Evolutionary conservation across 2,113 vertebrate genomes (phyloP), one percentile per base, ranked within the genome.

Genomic region (Serinus canaria): DNA sequence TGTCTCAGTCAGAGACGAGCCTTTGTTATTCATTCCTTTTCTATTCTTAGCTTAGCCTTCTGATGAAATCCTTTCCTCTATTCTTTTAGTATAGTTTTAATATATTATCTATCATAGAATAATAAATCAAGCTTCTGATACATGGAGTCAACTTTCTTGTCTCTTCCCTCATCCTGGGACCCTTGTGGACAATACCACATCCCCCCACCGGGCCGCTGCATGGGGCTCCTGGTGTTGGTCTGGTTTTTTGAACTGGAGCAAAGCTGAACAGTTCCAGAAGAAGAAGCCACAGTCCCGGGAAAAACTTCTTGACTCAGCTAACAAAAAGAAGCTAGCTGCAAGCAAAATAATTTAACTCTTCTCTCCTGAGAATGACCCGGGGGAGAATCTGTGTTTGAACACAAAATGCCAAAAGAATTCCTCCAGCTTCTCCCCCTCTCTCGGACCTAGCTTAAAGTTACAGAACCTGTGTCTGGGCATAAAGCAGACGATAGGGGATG

Each of bases 191-290:
- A n/a, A n/a, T n/a, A n/a, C n/a, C n/a, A n/a, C n/a, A n/a, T n/a
- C n/a, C n/a, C 35, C 49, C 2, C 3, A 13, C 21, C 3, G 13
- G 22, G 15, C 37, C 0, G 2, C 2, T 17, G 50, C 13, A 4
- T 24, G 37, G 50, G 28, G 30, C 28, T 41, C 49, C 28, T 1
- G 1, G 49, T 24, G 15, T 25, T 41, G 50, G 52, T n/a, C 52
- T 44, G 31, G 6, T n/a, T 44, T 56, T 56, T 27, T 17, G 25
- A 31, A 15, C 23, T 12, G 39, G 52, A 56, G 39, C 17, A 56
- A 56, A 56, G 31, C 31, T n/a, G 18, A 74, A 44, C 39, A 44
- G 31, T 44, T 74, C 23, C 25, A 44, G 41, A 44, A 43, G 28
- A 53, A 55, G 52, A 20, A 56, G 39, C 70, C 41, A n/a, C 13